Conservation (phyloP, 2,113 vertebrate species). For the Forbesichthys papilliferus region DNA sequence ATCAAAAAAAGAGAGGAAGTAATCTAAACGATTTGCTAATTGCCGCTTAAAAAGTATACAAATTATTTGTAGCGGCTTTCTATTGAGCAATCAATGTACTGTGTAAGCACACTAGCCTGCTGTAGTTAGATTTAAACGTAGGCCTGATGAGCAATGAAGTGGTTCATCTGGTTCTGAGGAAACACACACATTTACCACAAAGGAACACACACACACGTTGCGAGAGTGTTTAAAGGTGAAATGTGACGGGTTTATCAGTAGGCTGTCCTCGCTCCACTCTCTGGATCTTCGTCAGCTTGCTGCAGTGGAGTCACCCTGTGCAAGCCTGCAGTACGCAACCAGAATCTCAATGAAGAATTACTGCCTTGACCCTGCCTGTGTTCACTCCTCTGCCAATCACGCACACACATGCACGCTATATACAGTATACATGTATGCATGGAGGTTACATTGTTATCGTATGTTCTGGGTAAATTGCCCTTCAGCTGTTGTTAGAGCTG, state of each 20-base stretch:
- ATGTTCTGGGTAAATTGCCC: too few relatives aligned
- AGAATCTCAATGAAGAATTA: constrained; percentile 67
- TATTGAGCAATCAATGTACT: background rate
- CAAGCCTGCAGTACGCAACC: constrained; percentile 59
- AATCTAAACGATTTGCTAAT: background rate
- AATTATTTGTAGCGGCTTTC: constrained; percentile 26
- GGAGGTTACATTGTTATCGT: too few relatives aligned
- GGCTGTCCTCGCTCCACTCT: constrained; percentile 23
- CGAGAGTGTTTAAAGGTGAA: constrained; percentile 14
- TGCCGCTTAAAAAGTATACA: constrained; percentile 15
- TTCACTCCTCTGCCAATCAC: constrained; percentile 9
- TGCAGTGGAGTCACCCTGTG: constrained; percentile 65
- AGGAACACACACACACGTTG: constrained; percentile 2
- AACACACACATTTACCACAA: constrained; percentile 26
- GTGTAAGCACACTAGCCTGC: background rate
- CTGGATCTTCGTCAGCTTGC: constrained; percentile 42
- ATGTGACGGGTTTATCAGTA: constrained; percentile 53
- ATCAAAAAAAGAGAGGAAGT: background rate
- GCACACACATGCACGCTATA: background rate
- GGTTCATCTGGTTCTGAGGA: background rate
- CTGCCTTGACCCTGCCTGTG: constrained; percentile 57
- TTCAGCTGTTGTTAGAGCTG: too few relatives aligned
- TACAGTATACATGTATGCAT: background rate
- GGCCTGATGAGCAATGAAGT: constrained; percentile 9
- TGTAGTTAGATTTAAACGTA: background rate